Percentiles rank a stretch among this genome's conserved stretches.
These are phyloP conservation scores for Polyploca ridens DNA, from an alignment of 2,888 invertebrate species.

Conservation along the genomic window DNA sequence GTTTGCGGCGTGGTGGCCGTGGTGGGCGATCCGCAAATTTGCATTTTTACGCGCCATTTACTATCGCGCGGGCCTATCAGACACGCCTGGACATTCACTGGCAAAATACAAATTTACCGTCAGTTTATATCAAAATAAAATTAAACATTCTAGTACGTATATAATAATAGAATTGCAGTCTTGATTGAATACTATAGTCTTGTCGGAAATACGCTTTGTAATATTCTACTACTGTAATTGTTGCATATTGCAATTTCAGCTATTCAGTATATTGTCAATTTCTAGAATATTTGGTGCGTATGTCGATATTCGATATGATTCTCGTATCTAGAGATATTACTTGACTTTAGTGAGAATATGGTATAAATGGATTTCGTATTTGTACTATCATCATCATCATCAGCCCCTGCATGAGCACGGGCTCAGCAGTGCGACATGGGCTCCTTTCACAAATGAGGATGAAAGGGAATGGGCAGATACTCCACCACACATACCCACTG, in stretches of 20 bases:
- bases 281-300: too few relatives aligned
- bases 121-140: not conserved
- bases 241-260: not conserved
- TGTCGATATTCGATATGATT: too few relatives aligned
- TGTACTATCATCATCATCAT: too few relatives aligned
- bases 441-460: too few relatives aligned
- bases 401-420: too few relatives aligned
- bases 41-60: conserved; percentile 71
- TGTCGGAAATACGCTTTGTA: not conserved
- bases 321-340: too few relatives aligned
- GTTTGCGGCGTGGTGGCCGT: conserved; percentile 42
- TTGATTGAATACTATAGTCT: not conserved
- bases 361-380: too few relatives aligned
- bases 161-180: not conserved
- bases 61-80: conserved; percentile 29
- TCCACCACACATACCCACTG: too few relatives aligned
- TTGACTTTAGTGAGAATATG: too few relatives aligned
- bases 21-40: conserved; percentile 60
- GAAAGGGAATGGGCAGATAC: too few relatives aligned
- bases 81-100: conserved; percentile 13
- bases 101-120: conserved; percentile 8
- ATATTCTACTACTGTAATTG: not conserved
- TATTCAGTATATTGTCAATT: not conserved
- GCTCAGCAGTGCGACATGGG: too few relatives aligned
- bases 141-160: not conserved